Evolutionary conservation across 2,113 vertebrate species (phyloP), one percentile per base, ranked within the genome.

Genomic region (Acrocephalus arundinaceus): DNA sequence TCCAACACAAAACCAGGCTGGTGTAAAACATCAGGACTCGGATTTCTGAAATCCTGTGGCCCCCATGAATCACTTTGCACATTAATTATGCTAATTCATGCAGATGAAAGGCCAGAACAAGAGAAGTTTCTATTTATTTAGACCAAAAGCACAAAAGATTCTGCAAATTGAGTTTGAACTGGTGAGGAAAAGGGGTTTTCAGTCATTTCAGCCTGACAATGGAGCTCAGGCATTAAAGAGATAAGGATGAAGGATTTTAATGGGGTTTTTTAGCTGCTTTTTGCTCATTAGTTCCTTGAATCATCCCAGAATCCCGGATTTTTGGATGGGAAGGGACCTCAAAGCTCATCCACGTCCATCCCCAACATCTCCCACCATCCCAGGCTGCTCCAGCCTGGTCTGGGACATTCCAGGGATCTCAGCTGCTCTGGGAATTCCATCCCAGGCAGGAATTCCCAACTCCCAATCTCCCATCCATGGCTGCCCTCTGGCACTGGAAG

Each of bases 261-360:
- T 8, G 49, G 45, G 13, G 22, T 6, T 84, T 54, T 49, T 31
- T 0, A 31, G 37, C 35, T 68, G 49, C 22, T 45, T 70, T 78
- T 55, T 52, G 31, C 3, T 86, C 41, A 11, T 15, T 2, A 15
- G 13, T 6, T 31, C 67, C 15, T 37, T 15, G 43, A 13, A 25
- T 31, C 43, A 37, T 65, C 67, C 31, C 58, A 33, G 51, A 80
- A 57, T 77, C 35, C 63, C 13, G 23, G 72, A 37, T 4, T 80
- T 55, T 49, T 7, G 30, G 8, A 31, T 49, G 35, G 67, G 31
- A 33, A 51, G 12, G 35, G 59, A 43, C 3, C 3, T 28, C 13
- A 51, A 37, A 49, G 4, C 8, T 7, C 8, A 28, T 43, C 58
- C 17, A 2, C 0, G 0, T 3, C 16, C 2, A 2, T 2, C 10